phyloP scores from a whole-genome alignment of 1,140 invertebrate species.

The Meloidogyne chitwoodi region DNA sequence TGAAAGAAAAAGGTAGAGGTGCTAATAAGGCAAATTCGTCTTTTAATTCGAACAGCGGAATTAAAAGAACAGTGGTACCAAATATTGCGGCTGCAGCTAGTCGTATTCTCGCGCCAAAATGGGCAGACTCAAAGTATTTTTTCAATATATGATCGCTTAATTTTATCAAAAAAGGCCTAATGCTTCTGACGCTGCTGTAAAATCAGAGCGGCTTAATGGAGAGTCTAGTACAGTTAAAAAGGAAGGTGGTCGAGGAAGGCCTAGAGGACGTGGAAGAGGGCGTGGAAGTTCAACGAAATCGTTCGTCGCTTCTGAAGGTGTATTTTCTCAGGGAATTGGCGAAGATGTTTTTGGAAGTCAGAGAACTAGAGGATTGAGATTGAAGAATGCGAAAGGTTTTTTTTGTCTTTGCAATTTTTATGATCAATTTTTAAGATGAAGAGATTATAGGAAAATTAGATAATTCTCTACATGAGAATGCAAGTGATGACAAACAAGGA shows the following conservation, averaged over 20 bases:
- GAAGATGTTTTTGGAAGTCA: not conserved
- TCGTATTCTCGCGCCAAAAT: slow-evolving; percentile 7
- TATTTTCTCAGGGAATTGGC: slow-evolving; percentile 22
- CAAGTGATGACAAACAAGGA: not conserved
- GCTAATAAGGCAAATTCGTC: not conserved
- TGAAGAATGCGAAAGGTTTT: not conserved
- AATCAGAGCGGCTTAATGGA: not conserved
- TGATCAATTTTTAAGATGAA: slow-evolving; percentile 1
- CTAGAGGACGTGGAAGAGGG: not conserved
- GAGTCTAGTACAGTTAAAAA: not conserved
- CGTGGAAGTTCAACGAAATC: not conserved
- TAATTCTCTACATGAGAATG: not conserved
- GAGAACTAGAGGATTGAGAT: slow-evolving; percentile 5
- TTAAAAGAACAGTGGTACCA: not conserved
- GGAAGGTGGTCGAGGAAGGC: not conserved
- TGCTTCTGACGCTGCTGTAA: not conserved
- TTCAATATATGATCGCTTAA: not conserved
- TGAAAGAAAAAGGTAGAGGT: slow-evolving; percentile 3
- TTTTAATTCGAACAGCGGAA: not conserved
- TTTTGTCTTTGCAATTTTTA: not conserved
- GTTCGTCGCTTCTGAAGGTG: slow-evolving; percentile 16
- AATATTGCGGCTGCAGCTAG: slow-evolving; percentile 15
- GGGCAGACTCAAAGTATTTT: slow-evolving; percentile 10
- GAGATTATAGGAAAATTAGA: slow-evolving; percentile 21
- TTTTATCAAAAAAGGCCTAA: not conserved